These are phyloP conservation scores for Phrixothrix hirtus DNA, from an alignment of 2,888 invertebrate species.

Conservation along the genomic window DNA sequence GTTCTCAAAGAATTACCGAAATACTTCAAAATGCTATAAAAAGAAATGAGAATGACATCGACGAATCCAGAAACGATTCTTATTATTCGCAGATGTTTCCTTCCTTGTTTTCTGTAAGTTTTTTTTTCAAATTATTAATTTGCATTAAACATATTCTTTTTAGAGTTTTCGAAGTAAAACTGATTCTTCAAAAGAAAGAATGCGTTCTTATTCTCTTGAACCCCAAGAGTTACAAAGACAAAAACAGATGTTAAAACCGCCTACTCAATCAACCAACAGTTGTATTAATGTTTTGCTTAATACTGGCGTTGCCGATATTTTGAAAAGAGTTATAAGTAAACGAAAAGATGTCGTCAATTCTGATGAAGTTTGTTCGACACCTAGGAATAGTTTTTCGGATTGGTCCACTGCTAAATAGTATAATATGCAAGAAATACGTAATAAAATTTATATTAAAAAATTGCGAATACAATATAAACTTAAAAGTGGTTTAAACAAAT, in stretches of 20 bases:
- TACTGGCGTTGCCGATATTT: conserved; percentile 52
- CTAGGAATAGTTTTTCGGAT: conserved; percentile 52
- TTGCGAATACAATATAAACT: conserved; percentile 2
- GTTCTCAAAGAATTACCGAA: conserved; percentile 52
- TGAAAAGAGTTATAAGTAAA: conserved; percentile 53
- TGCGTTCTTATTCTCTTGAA: conserved; percentile 46
- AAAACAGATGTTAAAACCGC: conserved; percentile 43
- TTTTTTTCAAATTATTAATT: neutral
- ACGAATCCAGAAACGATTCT: conserved; percentile 48
- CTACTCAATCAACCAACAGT: conserved; percentile 46
- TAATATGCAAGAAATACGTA: conserved; percentile 11
- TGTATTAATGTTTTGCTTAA: conserved; percentile 54
- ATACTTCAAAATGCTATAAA: conserved; percentile 52
- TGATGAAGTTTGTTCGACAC: conserved; percentile 41
- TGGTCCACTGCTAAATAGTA: conserved; percentile 43
- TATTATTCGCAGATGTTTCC: conserved; percentile 46
- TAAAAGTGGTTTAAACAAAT: conserved; percentile 1
- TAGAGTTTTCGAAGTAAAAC: conserved; percentile 50
- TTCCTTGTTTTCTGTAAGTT: conserved; percentile 22
- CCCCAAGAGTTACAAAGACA: conserved; percentile 47
- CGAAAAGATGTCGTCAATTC: conserved; percentile 48
- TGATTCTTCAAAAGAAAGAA: conserved; percentile 44
- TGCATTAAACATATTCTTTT: conserved; percentile 27
- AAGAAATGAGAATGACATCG: conserved; percentile 45
- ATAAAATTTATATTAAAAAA: neutral